Evolutionary conservation across 92 coral and sea anemone genomes (phyloP).

Genomic region (Palythoa caribaeorum): DNA sequence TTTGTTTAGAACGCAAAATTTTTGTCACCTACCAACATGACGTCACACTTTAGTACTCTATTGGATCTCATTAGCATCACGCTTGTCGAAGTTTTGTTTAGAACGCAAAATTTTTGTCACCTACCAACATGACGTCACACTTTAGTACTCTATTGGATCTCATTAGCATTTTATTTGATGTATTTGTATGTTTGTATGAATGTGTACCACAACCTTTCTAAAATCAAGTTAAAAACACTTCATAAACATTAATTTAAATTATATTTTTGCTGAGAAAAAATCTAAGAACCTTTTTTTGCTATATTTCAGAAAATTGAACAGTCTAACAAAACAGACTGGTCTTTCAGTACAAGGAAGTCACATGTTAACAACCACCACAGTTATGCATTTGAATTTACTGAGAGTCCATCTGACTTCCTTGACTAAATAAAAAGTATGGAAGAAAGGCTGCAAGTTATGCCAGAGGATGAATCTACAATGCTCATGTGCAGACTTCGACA

Average conservation of each 20-base stretch:
- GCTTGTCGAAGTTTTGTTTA: too few relatives aligned
- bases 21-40: too few relatives aligned
- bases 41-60: too few relatives aligned
- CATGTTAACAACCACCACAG: background rate
- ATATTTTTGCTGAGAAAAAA: background rate
- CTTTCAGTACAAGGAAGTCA: background rate
- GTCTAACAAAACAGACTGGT: background rate
- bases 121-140: too few relatives aligned
- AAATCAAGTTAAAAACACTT: background rate
- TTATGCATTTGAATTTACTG: constrained; percentile 3
- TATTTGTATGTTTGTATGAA: constrained; percentile 4
- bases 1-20: too few relatives aligned
- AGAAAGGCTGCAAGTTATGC: constrained; percentile 19
- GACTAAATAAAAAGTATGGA: background rate
- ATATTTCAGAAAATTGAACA: background rate
- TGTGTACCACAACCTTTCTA: background rate
- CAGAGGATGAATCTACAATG: constrained; percentile 47
- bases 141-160: too few relatives aligned
- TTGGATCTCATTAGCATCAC: constrained; percentile 14
- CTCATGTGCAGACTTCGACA: constrained; percentile 53
- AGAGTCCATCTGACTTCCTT: background rate
- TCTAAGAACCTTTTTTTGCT: background rate
- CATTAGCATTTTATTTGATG: constrained; percentile 6
- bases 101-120: too few relatives aligned
- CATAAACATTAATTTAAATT: background rate